Percentiles rank a stretch among this genome's conserved stretches.
Evolutionary conservation across 1,140 invertebrate genomes (phyloP).

Genomic region (Rhopalosiphum padi): DNA sequence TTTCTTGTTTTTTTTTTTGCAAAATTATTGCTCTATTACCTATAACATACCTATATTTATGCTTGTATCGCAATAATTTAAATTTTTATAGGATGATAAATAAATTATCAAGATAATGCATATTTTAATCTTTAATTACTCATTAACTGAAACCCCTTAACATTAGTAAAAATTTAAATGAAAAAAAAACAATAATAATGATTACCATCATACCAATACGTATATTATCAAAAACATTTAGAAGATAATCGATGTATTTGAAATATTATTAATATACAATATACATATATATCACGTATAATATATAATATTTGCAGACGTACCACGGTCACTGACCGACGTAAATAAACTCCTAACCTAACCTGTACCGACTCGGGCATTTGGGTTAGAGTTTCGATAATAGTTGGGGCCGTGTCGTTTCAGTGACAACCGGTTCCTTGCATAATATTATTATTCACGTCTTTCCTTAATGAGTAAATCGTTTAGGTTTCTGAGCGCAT

Average conservation of each 20-base stretch:
- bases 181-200: not conserved
- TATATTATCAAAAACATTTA: not conserved
- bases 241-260: not conserved
- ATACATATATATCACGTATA: not conserved
- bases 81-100: not conserved
- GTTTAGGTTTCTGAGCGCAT: slow-evolving; percentile 31
- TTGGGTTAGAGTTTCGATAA: slow-evolving; percentile 55
- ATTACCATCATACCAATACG: no score
- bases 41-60: not conserved
- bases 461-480: slow-evolving; percentile 54
- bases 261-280: not conserved
- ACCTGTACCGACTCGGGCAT: slow-evolving; percentile 47
- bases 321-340: slow-evolving; percentile 48
- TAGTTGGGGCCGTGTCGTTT: slow-evolving; percentile 44
- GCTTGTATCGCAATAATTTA: not conserved
- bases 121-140: not conserved
- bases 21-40: not conserved
- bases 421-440: slow-evolving; percentile 51
- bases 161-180: not conserved
- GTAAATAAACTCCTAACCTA: slow-evolving; percentile 41
- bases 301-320: slow-evolving; percentile 31
- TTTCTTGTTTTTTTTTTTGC: not conserved
- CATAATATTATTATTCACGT: slow-evolving; percentile 55
- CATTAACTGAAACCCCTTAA: not conserved
- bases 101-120: not conserved